Base-by-base conservation (phyloP, 2,888 invertebrate genomes). In the Nymphalis c-album region DNA sequence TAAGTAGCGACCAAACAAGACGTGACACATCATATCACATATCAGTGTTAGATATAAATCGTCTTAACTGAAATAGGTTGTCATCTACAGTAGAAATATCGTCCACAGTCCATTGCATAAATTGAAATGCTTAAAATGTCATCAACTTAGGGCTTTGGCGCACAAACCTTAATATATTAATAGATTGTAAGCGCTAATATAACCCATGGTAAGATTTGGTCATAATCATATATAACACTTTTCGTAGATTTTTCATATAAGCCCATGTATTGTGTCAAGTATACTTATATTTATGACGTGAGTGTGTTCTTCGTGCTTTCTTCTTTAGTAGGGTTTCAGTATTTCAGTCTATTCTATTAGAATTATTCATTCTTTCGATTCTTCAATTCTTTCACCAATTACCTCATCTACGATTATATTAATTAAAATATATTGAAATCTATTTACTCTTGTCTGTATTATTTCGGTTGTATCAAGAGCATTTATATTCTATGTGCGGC, bases 11-110 rank as follows among this genome's bases (percentile, higher is more conserved):
- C 91, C 90, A 90, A 91, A 77, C 80, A 77, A 80, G 80, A 90
- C 88, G 85, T 86, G 80, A 90, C 91, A 91, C 91, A 91, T 91
- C 91, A 91, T 85, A 76, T 85, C 85, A 91, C 91, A 91, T 91
- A 91, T 91, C 91, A 91, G 83, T 82, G 83, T 85, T 85, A 79
- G 77, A 79, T 78, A 81, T 82, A 76, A 80, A 77, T 82, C 76
- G 78, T 81, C 82, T 77, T 80, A 77, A 78, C 74, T 76, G 71
- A 74, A 76, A 61, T 64, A 68, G 73, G 66, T 74, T 73, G 76
- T 80, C 79, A 77, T 80, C 81, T 83, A 82, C 80, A 77, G 78
- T 75, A 74, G 78, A 67, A 67, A 64, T 68, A 45, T 59, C 66
- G 73, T 75, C 77, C 73, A 64, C 53, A 2, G 53, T 78, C 77